Evolutionary conservation across 2,113 vertebrate species (phyloP), one percentile per base, ranked within the genome.

Genomic region (Tetraodon nigroviridis): DNA sequence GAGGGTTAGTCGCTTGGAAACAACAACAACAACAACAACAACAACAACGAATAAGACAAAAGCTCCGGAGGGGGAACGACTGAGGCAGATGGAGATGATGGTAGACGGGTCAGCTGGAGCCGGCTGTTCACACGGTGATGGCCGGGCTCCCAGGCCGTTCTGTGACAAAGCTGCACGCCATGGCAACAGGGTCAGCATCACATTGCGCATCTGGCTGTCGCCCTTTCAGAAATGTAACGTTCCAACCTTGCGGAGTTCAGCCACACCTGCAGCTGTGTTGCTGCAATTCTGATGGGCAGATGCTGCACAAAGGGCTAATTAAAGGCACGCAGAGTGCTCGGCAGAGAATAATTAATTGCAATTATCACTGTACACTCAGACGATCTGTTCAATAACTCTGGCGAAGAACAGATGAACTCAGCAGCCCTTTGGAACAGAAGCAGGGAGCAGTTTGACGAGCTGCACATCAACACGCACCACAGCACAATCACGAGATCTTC

Each of bases 61-160:
- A 24, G 72, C 65, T 17, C 20, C 14, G 20, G 44, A 55, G 46
- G 20, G 10, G 21, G 47, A 15, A 42, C 62, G 57, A 40, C 64
- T 32, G 29, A 19, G 40, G 61, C 58, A 45, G 44, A 61, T 27
- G 24, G 58, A 63, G 71, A 15, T 60, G 32, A 55, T n/a, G 54
- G 67, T 47, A 51, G 67, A 59, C 27, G 32, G 7, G 72, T 73
- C 70, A 46, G 55, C 49, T 66, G 22, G 61, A 51, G 65, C 32
- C 2, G 46, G 61, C 75, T 52, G 73, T 58, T 81, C 67, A 72
- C 69, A 71, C 59, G 20, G 44, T 16, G n/a, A n/a, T 42, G 7
- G 16, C 51, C 55, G 69, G 70, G 80, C 78, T 78, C 65, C 0
- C 55, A 74, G 84, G 82, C 81, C 71, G 15, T 55, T 53, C 56